Conservation (phyloP, 2,888 invertebrate genomes). For the Helobdella robusta region DNA sequence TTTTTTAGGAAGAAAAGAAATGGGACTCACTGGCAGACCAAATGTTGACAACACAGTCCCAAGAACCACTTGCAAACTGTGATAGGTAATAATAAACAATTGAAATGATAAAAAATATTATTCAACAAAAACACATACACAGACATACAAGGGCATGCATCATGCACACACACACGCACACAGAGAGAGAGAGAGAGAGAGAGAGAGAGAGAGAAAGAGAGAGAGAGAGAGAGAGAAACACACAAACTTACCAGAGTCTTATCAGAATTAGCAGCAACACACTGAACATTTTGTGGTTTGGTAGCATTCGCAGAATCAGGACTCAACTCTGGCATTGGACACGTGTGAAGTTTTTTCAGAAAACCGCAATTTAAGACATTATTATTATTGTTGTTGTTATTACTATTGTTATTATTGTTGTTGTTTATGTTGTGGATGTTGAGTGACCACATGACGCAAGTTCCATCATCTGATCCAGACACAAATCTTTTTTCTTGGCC, state of each 20-base stretch:
- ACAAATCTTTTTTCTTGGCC: constrained; percentile 39
- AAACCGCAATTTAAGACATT: constrained; percentile 44
- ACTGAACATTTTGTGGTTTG: constrained; percentile 63
- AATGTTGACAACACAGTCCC: constrained; percentile 82
- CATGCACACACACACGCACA: no score
- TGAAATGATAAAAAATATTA: no score
- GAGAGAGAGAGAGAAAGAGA: background rate
- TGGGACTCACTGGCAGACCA: constrained; percentile 60
- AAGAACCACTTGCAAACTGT: constrained; percentile 67
- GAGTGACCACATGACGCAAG: constrained; percentile 76
- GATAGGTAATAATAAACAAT: no score
- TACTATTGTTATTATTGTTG: background rate
- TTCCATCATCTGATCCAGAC: constrained; percentile 81
- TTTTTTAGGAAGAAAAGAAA: no score
- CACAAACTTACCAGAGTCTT: constrained; percentile 39
- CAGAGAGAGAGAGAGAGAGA: no score
- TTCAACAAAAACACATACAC: no score
- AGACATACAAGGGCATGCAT: no score
- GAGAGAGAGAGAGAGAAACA: background rate
- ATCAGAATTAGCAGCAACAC: constrained; percentile 67
- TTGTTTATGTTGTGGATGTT: constrained; percentile 37
- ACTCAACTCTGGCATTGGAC: constrained; percentile 67
- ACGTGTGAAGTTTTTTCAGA: constrained; percentile 68
- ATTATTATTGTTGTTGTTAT: background rate
- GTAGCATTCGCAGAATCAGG: background rate